These are phyloP conservation scores for Hoplias malabaricus DNA, from an alignment of 2,113 vertebrate species.

Conservation along the genomic window DNA sequence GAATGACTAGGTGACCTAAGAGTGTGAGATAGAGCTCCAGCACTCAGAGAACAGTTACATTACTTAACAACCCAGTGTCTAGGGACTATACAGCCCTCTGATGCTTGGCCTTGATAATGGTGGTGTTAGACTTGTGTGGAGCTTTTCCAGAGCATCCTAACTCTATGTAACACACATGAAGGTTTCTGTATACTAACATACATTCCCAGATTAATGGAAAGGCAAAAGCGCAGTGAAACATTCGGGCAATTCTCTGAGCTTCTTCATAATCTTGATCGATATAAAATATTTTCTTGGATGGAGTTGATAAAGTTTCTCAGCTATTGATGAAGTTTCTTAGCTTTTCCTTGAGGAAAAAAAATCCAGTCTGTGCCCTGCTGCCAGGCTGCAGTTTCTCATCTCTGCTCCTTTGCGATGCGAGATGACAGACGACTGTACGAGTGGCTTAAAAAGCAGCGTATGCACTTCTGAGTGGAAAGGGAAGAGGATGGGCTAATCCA, in stretches of 20 bases:
- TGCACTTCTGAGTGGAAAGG: background rate
- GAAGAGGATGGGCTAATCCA: background rate
- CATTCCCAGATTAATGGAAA: background rate
- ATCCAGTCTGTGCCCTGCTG: background rate
- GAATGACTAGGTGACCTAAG: too few species aligned
- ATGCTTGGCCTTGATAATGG: too few species aligned
- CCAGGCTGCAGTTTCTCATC: constrained; percentile 13
- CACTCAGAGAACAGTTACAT: too few species aligned
- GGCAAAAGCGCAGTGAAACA: too few species aligned
- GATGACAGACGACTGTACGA: constrained; percentile 9
- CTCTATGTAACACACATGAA: too few species aligned
- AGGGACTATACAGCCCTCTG: too few species aligned
- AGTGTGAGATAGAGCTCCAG: too few species aligned
- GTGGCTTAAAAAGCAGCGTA: constrained; percentile 12
- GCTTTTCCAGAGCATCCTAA: too few species aligned
- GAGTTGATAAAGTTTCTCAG: background rate
- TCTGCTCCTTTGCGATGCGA: background rate
- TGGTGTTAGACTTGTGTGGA: background rate
- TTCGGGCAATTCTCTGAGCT: background rate
- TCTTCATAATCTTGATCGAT: background rate
- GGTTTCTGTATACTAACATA: background rate
- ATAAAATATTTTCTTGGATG: background rate
- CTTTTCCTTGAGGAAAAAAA: background rate
- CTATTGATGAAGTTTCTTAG: background rate
- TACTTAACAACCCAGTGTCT: too few species aligned